Evolutionary conservation across 2,113 vertebrate species (phyloP), one percentile per base, ranked within the genome.

Genomic region (Silurus meridionalis): DNA sequence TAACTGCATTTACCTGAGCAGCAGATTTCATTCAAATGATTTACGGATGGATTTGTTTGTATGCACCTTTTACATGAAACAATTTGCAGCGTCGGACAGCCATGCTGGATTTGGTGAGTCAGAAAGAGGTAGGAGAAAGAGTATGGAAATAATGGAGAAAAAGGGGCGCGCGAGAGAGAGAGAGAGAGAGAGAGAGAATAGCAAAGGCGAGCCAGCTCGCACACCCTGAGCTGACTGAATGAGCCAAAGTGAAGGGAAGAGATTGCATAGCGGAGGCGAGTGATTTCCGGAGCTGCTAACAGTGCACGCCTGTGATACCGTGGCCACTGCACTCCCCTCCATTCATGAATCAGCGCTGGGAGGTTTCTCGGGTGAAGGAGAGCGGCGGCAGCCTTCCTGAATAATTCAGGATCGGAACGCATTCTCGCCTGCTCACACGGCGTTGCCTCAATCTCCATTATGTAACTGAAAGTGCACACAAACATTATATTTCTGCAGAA

Each of bases 271-370:
- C 10, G 74, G 82, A 83, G 86, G 72, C 77, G 82, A 87, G 82
- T 84, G 81, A 83, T 87, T 87, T 83, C 82, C 66, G 67, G 85
- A 82, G 84, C 87, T 57, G 55, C 71, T 85, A 67, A 80, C 72
- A 87, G 83, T 87, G 86, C 86, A 25, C n/a, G 86, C 63, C 77
- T 55, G 84, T 80, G 63, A 66, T 85, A 52, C 52, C n/a, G 52
- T 8, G 19, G 84, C 74, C 50, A 88, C 91, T 90, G 91, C 86
- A 88, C 87, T 93, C 92, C 91, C 80, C 91, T 94, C 92, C 93
- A 94, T 95, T 94, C 93, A 95, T 94, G 94, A 94, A 95, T 94
- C 92, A 94, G 92, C 90, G 90, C 92, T 92, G 86, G 91, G 94
- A 94, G 92, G 67, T 57, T 58, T 79, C 83, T 81, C 46, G 91